These are phyloP conservation scores for Actenoides lindsayi DNA, from an alignment of 2,113 vertebrate species.

Conservation along the genomic window DNA sequence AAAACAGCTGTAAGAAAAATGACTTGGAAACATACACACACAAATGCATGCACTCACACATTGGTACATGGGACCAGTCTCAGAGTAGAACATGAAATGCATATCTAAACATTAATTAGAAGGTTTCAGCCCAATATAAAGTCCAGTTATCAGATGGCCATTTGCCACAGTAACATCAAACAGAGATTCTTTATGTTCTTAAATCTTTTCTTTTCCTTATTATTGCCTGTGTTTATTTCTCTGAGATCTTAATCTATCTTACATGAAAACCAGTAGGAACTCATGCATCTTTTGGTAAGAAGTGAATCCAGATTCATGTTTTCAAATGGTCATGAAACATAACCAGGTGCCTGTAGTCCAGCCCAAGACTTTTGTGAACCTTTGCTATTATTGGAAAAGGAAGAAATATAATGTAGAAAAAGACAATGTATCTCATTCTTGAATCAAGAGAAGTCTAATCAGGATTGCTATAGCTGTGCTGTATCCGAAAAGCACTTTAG, in stretches of 20 bases:
- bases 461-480: neutral
- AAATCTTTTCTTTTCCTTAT: neutral
- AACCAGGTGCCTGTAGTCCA: neutral
- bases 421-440: neutral
- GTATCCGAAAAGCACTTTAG: neutral
- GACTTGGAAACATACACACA: neutral
- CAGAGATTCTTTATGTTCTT: neutral
- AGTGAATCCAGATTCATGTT: neutral
- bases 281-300: neutral
- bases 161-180: neutral
- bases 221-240: neutral
- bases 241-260: neutral
- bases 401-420: neutral
- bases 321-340: neutral
- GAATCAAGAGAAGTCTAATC: neutral
- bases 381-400: neutral
- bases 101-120: neutral
- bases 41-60: neutral
- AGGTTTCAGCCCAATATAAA: neutral
- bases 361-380: neutral
- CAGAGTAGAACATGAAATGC: accelerated
- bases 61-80: accelerated
- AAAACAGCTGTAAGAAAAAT: neutral
- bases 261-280: neutral
- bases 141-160: neutral